A percentile compares a stretch with the other conserved stretches of the same genome.
Evolutionary conservation across 2,888 invertebrate species (phyloP).

Genomic region (Agrochola lychnidis): DNA sequence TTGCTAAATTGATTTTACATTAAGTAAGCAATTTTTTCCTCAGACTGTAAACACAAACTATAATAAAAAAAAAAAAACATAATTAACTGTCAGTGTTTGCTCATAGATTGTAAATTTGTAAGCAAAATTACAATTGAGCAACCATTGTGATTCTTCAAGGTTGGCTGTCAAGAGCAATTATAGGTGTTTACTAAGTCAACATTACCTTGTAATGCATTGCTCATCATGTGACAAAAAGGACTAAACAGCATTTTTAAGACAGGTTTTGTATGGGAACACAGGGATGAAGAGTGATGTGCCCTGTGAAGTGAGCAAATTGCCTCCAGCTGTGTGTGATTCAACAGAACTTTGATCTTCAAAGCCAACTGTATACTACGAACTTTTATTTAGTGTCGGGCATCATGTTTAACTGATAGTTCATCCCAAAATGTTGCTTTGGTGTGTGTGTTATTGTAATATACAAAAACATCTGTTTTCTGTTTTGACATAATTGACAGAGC

Average conservation of each 20-base stretch:
- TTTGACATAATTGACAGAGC: background rate
- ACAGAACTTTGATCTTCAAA: constrained; percentile 48
- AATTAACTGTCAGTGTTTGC: constrained; percentile 33
- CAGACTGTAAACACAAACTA: background rate
- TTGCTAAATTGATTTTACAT: background rate
- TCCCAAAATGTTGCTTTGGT: background rate
- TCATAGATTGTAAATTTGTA: constrained; percentile 44
- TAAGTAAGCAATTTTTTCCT: background rate
- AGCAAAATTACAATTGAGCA: constrained; percentile 34
- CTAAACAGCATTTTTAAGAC: constrained; percentile 49
- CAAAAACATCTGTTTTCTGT: constrained; percentile 24
- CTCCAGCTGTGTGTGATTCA: constrained; percentile 50
- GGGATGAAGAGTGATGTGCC: constrained; percentile 21
- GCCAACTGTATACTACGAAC: background rate
- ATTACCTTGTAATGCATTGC: constrained; percentile 37
- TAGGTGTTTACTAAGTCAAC: constrained; percentile 48
- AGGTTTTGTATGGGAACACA: constrained; percentile 11
- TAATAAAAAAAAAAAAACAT: constrained; percentile 37
- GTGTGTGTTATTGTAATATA: constrained; percentile 1
- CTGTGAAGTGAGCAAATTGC: constrained; percentile 41
- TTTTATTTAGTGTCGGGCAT: background rate
- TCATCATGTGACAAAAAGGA: constrained; percentile 31
- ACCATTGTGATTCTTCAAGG: constrained; percentile 56
- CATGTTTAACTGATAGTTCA: constrained; percentile 6
- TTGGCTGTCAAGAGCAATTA: constrained; percentile 42